Evolutionary conservation across 1,140 invertebrate species (phyloP).

Genomic region (Agrypnia vestita): DNA sequence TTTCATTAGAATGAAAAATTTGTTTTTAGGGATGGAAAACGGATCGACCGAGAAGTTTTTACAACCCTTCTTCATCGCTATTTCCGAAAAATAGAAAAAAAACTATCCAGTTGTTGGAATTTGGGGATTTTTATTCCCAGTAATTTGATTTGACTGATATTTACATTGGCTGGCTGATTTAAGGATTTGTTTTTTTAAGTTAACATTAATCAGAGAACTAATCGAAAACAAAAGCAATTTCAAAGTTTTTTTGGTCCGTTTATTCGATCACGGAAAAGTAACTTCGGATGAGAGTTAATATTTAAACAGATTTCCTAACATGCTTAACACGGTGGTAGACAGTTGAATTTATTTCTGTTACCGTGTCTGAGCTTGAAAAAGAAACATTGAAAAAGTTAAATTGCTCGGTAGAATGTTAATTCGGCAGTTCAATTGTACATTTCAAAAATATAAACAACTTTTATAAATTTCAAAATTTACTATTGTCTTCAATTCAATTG

Average conservation of each 20-base stretch:
- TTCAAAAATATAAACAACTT: background rate
- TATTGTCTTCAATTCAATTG: background rate
- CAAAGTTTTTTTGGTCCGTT: slow-evolving; percentile 23
- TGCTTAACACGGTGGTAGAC: background rate
- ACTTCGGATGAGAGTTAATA: slow-evolving; percentile 4
- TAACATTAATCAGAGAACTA: slow-evolving; percentile 46
- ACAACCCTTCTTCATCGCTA: background rate
- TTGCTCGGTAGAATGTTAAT: background rate
- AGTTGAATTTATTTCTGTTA: background rate
- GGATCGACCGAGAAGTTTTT: background rate
- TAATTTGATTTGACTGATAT: slow-evolving; percentile 44
- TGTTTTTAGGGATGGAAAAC: slow-evolving; percentile 3
- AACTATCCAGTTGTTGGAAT: slow-evolving; percentile 6
- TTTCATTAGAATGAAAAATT: slow-evolving; percentile 17
- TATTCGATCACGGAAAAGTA: background rate
- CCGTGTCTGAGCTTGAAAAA: background rate
- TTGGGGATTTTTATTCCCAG: slow-evolving; percentile 23
- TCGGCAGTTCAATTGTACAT: background rate
- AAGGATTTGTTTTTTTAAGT: slow-evolving; percentile 43
- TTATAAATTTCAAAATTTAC: background rate
- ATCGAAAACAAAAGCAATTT: slow-evolving; percentile 46
- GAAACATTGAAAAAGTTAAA: background rate
- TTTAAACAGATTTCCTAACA: slow-evolving; percentile 23
- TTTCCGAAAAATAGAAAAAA: background rate
- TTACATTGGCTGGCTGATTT: slow-evolving; percentile 30